Evolutionary conservation across 1,140 invertebrate genomes (phyloP).

Genomic region (Aporrectodea caliginosa): DNA sequence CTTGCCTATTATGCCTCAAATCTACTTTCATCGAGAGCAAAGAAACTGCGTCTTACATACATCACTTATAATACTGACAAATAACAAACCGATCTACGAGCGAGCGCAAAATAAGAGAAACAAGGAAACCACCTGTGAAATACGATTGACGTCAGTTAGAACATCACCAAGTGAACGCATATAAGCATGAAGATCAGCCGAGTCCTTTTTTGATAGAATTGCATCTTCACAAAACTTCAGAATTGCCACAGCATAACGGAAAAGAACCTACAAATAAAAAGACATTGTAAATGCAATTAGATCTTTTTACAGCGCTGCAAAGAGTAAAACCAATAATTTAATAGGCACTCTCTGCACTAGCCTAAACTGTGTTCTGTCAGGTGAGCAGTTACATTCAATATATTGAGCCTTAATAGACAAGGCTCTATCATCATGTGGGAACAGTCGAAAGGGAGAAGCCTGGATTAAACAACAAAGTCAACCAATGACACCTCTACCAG

Average conservation of each 20-base stretch:
- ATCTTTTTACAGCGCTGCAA: too few species aligned
- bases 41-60: too few species aligned
- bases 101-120: background rate
- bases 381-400: too few species aligned
- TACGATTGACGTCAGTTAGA: conserved; percentile 51
- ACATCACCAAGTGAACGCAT: conserved; percentile 55
- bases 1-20: background rate
- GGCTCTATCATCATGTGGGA: too few species aligned
- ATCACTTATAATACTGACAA: background rate
- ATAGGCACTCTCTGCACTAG: too few species aligned
- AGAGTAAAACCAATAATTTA: too few species aligned
- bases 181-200: conserved; percentile 53
- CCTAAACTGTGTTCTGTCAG: too few species aligned
- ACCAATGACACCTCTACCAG: too few species aligned
- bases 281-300: too few species aligned
- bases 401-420: too few species aligned
- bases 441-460: conserved; percentile 7
- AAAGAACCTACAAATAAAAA: conserved; percentile 58
- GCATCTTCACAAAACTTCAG: conserved; percentile 59
- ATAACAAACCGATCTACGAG: background rate
- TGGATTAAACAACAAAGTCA: too few species aligned
- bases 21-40: background rate
- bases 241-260: conserved; percentile 61
- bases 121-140: conserved; percentile 43
- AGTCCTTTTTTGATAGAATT: conserved; percentile 50